phyloP scores from a whole-genome alignment of 2,888 invertebrate species.

The Nomada fabriciana region DNA sequence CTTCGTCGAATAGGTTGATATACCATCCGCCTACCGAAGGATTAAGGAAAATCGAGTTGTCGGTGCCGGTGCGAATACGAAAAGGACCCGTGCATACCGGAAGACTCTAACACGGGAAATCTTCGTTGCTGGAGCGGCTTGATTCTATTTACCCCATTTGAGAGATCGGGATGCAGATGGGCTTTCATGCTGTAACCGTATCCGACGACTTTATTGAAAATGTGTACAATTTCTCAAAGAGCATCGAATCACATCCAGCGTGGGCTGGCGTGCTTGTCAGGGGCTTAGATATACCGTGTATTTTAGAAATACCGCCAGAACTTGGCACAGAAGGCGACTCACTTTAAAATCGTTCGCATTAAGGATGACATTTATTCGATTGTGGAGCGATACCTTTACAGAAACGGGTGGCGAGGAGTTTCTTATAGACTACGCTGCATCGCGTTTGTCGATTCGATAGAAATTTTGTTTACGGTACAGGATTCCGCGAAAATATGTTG shows the following conservation, averaged over 20 bases:
- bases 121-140: constrained; percentile 59
- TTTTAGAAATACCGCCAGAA: constrained; percentile 15
- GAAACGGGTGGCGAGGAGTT: not conserved
- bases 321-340: not conserved
- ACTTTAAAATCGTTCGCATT: constrained; percentile 5
- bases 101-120: constrained; percentile 54
- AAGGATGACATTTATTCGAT: not conserved
- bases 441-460: not conserved
- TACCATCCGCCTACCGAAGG: constrained; percentile 62
- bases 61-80: constrained; percentile 35
- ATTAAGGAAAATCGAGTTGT: constrained; percentile 71
- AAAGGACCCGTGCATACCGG: constrained; percentile 32
- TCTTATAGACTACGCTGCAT: not conserved
- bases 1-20: constrained; percentile 56
- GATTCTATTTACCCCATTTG: constrained; percentile 62
- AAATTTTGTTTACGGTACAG: not conserved
- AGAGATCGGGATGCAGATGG: constrained; percentile 66
- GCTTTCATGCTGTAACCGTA: constrained; percentile 61
- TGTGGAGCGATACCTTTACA: not conserved
- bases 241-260: constrained; percentile 36
- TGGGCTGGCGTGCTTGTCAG: constrained; percentile 19
- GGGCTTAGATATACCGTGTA: constrained; percentile 15
- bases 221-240: constrained; percentile 64
- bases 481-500: not conserved
- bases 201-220: constrained; percentile 48